These are phyloP conservation scores for Falco biarmicus DNA, from an alignment of 2,797 vertebrate species.

Conservation along the genomic window DNA sequence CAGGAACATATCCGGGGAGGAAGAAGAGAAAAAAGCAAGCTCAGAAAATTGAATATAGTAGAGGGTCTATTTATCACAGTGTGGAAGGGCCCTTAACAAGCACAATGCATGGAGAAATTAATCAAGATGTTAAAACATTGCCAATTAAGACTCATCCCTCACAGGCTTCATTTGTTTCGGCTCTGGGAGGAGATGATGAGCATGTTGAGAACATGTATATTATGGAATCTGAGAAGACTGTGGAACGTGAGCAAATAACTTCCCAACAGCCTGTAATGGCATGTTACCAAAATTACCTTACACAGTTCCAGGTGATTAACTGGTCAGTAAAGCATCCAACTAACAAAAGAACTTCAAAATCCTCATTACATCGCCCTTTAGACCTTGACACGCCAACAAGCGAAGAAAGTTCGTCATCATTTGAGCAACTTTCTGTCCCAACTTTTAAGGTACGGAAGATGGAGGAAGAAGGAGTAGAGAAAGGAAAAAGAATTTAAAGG, in stretches of 20 bases:
- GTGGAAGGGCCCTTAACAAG: constrained; percentile 92
- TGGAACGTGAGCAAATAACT: constrained; percentile 85
- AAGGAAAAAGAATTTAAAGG: neutral
- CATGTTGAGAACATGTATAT: constrained; percentile 78
- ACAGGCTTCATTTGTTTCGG: constrained; percentile 96
- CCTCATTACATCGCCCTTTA: constrained; percentile 94
- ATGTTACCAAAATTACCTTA: constrained; percentile 93
- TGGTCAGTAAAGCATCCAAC: constrained; percentile 96
- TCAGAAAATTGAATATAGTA: constrained; percentile 86
- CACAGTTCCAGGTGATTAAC: constrained; percentile 93
- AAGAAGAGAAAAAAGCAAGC: constrained; percentile 92
- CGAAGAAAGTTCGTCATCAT: constrained; percentile 93
- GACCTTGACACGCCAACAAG: constrained; percentile 96
- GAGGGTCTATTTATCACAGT: constrained; percentile 96
- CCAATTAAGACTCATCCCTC: constrained; percentile 91
- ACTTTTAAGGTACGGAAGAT: constrained; percentile 89
- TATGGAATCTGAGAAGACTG: constrained; percentile 85
- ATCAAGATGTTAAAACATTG: constrained; percentile 84
- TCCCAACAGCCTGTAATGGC: constrained; percentile 92
- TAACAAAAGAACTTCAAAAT: constrained; percentile 98
- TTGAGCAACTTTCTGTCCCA: constrained; percentile 93
- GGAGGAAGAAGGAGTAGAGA: neutral
- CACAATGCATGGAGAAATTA: constrained; percentile 84
- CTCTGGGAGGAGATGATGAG: constrained; percentile 93
- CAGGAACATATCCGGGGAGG: constrained; percentile 95